A percentile compares a stretch with the other conserved stretches of the same genome.
These are phyloP conservation scores for Allacma fusca DNA, from an alignment of 2,888 invertebrate species.

Conservation along the genomic window DNA sequence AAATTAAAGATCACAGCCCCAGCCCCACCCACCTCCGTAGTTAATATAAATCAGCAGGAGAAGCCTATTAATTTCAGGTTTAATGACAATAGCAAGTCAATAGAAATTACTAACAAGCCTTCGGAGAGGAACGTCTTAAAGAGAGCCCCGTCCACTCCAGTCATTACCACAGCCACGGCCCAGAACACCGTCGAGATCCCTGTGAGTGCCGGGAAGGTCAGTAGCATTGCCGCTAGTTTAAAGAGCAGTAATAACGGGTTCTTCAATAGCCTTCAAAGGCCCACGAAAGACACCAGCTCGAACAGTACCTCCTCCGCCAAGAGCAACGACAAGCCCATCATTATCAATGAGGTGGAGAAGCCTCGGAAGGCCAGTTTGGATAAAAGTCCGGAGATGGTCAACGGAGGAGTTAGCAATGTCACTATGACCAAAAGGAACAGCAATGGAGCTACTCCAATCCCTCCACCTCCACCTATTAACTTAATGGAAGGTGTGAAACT, in stretches of 20 bases:
- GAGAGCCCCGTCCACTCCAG: too few relatives aligned
- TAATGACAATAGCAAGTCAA: too few relatives aligned
- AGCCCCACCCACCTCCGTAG: neutral
- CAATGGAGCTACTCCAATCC: conserved; percentile 10
- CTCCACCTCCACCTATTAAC: conserved; percentile 58
- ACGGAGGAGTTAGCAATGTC: too few relatives aligned
- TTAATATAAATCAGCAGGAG: too few relatives aligned
- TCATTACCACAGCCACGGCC: too few relatives aligned
- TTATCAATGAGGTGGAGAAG: conserved; percentile 33
- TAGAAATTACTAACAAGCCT: too few relatives aligned
- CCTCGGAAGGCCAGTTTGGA: neutral
- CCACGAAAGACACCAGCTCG: neutral
- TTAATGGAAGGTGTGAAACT: conserved; percentile 17
- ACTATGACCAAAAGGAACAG: neutral
- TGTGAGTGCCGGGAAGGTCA: conserved; percentile 22
- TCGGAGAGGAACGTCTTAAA: too few relatives aligned
- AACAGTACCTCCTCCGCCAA: neutral
- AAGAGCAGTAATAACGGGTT: conserved; percentile 29
- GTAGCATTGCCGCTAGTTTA: conserved; percentile 30
- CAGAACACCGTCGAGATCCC: neutral
- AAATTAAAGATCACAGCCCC: conserved; percentile 43
- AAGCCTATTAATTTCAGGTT: too few relatives aligned
- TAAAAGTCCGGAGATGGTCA: too few relatives aligned
- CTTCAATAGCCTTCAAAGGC: conserved; percentile 32
- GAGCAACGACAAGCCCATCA: neutral